Base-by-base conservation (phyloP, 2,888 invertebrate species). In the Drosophila kambysellisi region DNA sequence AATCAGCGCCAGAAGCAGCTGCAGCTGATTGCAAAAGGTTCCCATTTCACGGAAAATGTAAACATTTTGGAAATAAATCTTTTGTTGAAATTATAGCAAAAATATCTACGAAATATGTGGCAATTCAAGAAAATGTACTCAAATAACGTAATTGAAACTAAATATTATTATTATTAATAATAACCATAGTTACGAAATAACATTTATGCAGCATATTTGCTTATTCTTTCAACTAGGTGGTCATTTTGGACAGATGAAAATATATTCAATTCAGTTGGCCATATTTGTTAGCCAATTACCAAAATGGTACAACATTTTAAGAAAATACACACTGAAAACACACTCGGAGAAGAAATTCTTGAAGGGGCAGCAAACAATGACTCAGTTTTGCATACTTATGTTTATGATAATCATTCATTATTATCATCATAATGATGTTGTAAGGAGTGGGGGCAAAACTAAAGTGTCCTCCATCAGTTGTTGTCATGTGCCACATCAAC, bases 401-500 rank as follows among this genome's bases (percentile, higher is more conserved):
- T 39, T 29, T n/a, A 57, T 53, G 17, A 29, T 41, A 3, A 57
- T 43, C 39, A 50, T n/a, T 11, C n/a, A 41, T 7, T n/a, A 50
- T 50, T 15, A 32, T 20, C 20, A 32, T 25, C 20, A 43, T 70
- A 37, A 69, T 52, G 53, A 46, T 56, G 56, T 37, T 52, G 3
- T 33, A 59, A 37, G 33, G 41, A 59, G 30, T 41, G 25, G 25
- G 2, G 25, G 25, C 25, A 25, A 58, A 25, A 32, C 30, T 25
- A 17, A 74, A 51, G 51, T 46, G 51, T 59, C 39, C 59, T 68
- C 41, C 39, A 58, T 29, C 54, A 37, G 72, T 76, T 69, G 59
- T 56, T 76, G 70, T 54, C 72, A 72, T 76, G 76, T 70, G 70
- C 70, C 58, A 76, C 50, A 54, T 51, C 51, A 70, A 50, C 46